These are phyloP conservation scores for Tachysurus vachellii DNA, from an alignment of 2,113 vertebrate genomes.

Conservation along the genomic window DNA sequence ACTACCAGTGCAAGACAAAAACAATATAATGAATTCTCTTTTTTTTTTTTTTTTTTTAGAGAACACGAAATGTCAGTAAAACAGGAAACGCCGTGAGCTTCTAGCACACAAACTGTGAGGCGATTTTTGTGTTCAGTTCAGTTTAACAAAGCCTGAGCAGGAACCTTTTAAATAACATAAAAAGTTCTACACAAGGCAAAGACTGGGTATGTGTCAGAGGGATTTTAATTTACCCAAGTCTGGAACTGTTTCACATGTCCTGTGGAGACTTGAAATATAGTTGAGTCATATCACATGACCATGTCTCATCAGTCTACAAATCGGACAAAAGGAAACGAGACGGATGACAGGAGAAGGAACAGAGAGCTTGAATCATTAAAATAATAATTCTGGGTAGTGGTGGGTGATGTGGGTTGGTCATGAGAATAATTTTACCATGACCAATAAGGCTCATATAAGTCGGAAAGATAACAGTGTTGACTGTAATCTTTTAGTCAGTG, in stretches of 20 bases:
- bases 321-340: background rate
- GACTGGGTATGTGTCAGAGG: background rate
- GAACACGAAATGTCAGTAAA: background rate
- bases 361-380: constrained; percentile 9
- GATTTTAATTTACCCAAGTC: background rate
- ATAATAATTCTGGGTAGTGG: background rate
- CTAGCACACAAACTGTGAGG: background rate
- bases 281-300: constrained; percentile 21
- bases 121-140: background rate
- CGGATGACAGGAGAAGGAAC: background rate
- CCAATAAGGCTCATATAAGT: background rate
- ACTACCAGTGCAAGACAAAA: constrained; percentile 22
- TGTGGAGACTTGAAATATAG: constrained; percentile 11
- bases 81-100: background rate
- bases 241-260: background rate
- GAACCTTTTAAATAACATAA: background rate
- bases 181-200: no score
- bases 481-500: background rate
- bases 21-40: constrained; percentile 20
- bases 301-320: constrained; percentile 32
- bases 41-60: constrained; percentile 38
- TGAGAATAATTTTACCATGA: constrained; percentile 11
- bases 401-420: background rate
- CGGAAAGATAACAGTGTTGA: constrained; percentile 29
- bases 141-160: background rate